Base-by-base conservation (phyloP, 2,113 vertebrate genomes). In the Phainopepla nitens region DNA sequence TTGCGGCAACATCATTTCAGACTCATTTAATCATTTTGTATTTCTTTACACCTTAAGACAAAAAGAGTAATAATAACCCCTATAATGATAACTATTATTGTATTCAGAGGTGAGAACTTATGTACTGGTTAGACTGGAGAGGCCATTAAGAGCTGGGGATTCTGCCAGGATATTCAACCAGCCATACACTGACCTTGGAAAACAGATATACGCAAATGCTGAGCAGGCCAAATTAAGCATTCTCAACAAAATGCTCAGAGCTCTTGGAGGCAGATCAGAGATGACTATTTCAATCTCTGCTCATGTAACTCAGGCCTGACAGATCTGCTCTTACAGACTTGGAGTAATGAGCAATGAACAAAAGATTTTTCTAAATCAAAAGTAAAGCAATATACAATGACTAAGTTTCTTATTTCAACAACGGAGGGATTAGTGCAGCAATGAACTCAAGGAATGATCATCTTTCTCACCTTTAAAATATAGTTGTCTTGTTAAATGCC, bases 401-500 rank as follows among this genome's bases (percentile, higher is more conserved):
- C 33, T n/a, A 90, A 1, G 10, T 36, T 65, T 88, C 44, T 89
- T 65, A 51, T 50, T 95, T 51, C 92, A 76, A 41, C 2, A 84
- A 49, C 73, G 81, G 42, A 42, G 11, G 20, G 50, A 90, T 83
- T 78, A 89, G 79, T 36, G 58, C 29, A 87, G 72, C 77, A 85
- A 60, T 41, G 84, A 94, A 96, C 23, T 49, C 33, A 71, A 56
- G 50, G 45, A 82, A 47, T 22, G 58, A 94, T 85, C 36, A 16
- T 76, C 73, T 91, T 77, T 82, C 82, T 94, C 69, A 73, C 89
- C 70, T 82, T 91, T 85, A 90, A 78, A 95, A 95, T 86, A 90
- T 75, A 94, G 93, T 80, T 97, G 93, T 90, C 77, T 62, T 66
- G 91, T 96, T 93, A 96, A 96, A 97, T 76, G 88, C 49, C 91